Conservation (phyloP, 2,888 invertebrate genomes). For the Pomacea canaliculata region DNA sequence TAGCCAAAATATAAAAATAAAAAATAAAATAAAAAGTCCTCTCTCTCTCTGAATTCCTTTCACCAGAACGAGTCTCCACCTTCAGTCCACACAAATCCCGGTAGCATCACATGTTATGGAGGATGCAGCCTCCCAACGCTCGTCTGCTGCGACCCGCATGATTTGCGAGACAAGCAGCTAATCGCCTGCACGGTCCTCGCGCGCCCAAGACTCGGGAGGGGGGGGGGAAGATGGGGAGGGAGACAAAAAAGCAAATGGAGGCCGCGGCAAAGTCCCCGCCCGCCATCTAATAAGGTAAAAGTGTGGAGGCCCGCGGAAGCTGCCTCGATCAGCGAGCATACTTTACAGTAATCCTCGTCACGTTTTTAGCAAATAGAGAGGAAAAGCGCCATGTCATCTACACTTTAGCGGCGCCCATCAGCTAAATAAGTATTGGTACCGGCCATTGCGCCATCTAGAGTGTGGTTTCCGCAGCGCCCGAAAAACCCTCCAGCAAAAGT, state of each 20-base stretch:
- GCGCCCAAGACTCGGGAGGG: neutral
- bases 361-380: neutral
- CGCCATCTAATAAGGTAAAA: conserved; percentile 3
- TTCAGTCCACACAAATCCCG: neutral
- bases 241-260: neutral
- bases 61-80: neutral
- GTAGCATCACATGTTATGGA: too few relatives aligned
- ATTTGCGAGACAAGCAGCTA: neutral
- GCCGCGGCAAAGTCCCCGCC: neutral
- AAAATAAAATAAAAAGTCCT: neutral
- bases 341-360: neutral
- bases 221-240: neutral
- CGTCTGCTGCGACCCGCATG: neutral
- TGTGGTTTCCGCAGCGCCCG: too few relatives aligned
- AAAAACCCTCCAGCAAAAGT: too few relatives aligned
- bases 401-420: neutral
- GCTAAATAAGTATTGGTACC: conserved; percentile 1
- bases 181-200: neutral
- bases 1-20: neutral
- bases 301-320: neutral
- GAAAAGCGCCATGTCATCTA: conserved; percentile 1
- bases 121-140: too few relatives aligned
- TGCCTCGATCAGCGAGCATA: neutral
- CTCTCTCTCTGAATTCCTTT: neutral
- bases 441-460: neutral